A percentile compares a stretch with the other conserved stretches of the same genome.
These are phyloP conservation scores for Meloidogyne exigua DNA, from an alignment of 1,140 invertebrate species.

Conservation along the genomic window DNA sequence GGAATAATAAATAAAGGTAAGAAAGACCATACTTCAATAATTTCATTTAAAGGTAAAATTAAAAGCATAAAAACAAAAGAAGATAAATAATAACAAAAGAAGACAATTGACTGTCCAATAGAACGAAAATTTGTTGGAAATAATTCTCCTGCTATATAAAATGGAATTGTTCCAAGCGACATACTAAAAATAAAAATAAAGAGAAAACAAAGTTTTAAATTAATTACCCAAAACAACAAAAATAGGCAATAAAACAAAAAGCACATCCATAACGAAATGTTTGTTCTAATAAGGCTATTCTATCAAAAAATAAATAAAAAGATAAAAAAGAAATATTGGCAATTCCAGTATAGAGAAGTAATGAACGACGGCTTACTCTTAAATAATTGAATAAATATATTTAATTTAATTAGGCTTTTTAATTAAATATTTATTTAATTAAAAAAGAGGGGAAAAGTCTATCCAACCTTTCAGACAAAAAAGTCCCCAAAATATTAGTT, in stretches of 20 bases:
- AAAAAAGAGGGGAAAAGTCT: constrained; percentile 22
- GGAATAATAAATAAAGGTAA: constrained; percentile 21
- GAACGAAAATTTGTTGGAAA: constrained; percentile 25
- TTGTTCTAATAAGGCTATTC: constrained; percentile 17
- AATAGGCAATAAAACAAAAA: constrained; percentile 9
- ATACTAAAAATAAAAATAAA: not conserved
- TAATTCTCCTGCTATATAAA: constrained; percentile 20
- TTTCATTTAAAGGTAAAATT: constrained; percentile 2
- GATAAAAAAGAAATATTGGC: constrained; percentile 37
- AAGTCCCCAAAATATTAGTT: constrained; percentile 33
- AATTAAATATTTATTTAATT: too few relatives aligned
- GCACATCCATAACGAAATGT: constrained; percentile 48
- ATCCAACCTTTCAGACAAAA: constrained; percentile 30
- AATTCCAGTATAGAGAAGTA: constrained; percentile 42
- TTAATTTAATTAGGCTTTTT: too few relatives aligned
- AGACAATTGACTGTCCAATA: constrained; percentile 8
- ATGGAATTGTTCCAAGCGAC: constrained; percentile 16
- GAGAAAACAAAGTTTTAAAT: not conserved
- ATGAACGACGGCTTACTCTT: constrained; percentile 31
- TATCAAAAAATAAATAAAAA: constrained; percentile 45
- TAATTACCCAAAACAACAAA: constrained; percentile 11
- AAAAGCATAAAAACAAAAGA: constrained; percentile 13
- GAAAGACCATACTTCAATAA: constrained; percentile 16
- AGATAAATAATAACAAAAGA: not conserved
- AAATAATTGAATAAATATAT: too few relatives aligned